Percentiles rank a stretch among this genome's conserved stretches.
phyloP scores from a whole-genome alignment of 2,888 invertebrate species.

The Cryptus armator region DNA sequence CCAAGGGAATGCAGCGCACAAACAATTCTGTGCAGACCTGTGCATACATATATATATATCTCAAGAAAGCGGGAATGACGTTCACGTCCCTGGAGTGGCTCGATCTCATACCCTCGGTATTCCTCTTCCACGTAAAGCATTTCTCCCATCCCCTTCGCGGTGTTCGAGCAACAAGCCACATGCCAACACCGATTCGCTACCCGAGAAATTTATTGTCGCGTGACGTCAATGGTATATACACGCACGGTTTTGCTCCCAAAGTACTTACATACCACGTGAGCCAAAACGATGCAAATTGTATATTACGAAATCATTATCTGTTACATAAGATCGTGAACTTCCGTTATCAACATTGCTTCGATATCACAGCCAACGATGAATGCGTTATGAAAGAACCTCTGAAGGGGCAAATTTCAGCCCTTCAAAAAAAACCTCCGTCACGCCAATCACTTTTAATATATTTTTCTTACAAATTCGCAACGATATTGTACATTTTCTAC shows the following conservation, averaged over 20 bases:
- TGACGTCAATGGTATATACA: constrained; percentile 69
- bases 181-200: constrained; percentile 40
- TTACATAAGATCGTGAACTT: no score
- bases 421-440: neutral
- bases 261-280: neutral
- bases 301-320: neutral
- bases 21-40: constrained; percentile 6
- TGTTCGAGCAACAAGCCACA: constrained; percentile 59
- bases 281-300: neutral
- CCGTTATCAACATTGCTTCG: no score
- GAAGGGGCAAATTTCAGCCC: neutral
- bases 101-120: constrained; percentile 46
- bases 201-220: constrained; percentile 25
- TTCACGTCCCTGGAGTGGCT: constrained; percentile 53
- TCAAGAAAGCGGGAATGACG: constrained; percentile 52
- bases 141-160: constrained; percentile 25
- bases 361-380: no score
- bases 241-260: constrained; percentile 3
- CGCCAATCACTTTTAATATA: neutral
- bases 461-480: no score
- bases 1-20: constrained; percentile 11
- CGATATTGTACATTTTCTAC: neutral
- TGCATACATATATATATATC: constrained; percentile 7
- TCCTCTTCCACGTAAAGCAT: constrained; percentile 38
- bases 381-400: neutral